Percentiles rank a stretch among this genome's conserved stretches.
Conservation (phyloP, 2,888 invertebrate genomes). For the Incurvaria masculella region DNA sequence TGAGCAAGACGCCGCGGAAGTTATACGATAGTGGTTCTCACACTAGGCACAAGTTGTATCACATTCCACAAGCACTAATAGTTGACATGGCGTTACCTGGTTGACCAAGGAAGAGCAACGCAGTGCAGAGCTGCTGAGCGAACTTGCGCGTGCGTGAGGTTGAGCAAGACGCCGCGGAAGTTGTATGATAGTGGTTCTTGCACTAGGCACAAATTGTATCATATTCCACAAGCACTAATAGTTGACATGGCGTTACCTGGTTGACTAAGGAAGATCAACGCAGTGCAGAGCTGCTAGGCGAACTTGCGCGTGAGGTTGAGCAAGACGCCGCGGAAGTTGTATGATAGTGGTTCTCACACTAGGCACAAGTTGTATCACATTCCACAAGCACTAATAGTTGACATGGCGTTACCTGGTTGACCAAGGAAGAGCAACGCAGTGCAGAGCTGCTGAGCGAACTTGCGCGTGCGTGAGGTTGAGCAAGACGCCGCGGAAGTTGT, state of each 20-base stretch:
- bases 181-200: conserved; percentile 99
- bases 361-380: conserved; percentile 99
- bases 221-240: too few species aligned
- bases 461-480: conserved; percentile 98
- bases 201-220: conserved; percentile 99
- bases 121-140: conserved; percentile 99
- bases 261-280: conserved; percentile 97
- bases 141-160: conserved; percentile 99
- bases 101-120: conserved; percentile 97
- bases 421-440: conserved; percentile 99
- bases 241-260: conserved; percentile 55
- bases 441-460: conserved; percentile 99
- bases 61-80: too few species aligned
- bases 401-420: conserved; percentile 66
- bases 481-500: conserved; percentile 99
- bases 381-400: conserved; percentile 35
- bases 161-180: conserved; percentile 98
- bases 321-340: conserved; percentile 99
- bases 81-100: conserved; percentile 55
- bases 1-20: conserved; percentile 98
- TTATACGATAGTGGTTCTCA: conserved; percentile 99
- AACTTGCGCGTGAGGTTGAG: conserved; percentile 99
- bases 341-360: conserved; percentile 99
- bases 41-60: conserved; percentile 99
- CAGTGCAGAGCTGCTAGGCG: conserved; percentile 99